phyloP scores from a whole-genome alignment of 2,113 vertebrate species.

The Mixornis gularis region DNA sequence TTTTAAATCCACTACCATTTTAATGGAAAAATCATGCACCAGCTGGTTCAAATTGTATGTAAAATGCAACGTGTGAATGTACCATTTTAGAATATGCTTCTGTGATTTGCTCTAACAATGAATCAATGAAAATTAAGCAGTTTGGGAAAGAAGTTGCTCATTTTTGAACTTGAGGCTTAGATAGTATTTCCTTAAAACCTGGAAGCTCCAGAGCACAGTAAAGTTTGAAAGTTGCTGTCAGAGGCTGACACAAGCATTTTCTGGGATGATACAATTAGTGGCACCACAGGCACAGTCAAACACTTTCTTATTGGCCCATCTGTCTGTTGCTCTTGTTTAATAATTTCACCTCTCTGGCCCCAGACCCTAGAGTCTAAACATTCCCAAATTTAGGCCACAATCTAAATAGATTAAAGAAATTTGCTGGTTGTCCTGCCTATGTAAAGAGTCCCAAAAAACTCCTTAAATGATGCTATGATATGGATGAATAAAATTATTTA shows the following conservation, averaged over 20 bases:
- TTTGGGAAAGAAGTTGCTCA: not conserved
- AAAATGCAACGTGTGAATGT: not conserved
- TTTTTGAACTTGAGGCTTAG: not conserved
- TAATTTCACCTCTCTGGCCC: not conserved
- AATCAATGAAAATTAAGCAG: not conserved
- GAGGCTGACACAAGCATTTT: not conserved
- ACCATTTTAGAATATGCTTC: not conserved
- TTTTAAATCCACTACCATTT: not conserved
- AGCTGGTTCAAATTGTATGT: not conserved
- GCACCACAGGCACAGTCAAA: not conserved
- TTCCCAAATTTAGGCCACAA: not conserved
- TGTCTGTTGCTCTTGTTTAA: not conserved
- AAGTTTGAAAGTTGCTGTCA: not conserved
- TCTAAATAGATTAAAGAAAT: not conserved
- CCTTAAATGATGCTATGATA: not conserved
- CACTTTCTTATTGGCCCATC: not conserved
- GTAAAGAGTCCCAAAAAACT: fast-evolving
- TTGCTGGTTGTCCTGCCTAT: not conserved
- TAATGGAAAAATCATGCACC: not conserved
- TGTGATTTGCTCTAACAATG: not conserved
- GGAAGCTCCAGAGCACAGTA: not conserved
- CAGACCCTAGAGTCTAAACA: not conserved
- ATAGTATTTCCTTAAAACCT: not conserved
- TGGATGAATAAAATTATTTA: not conserved
- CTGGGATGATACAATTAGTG: not conserved